Evolutionary conservation across 1,140 invertebrate species (phyloP).

Genomic region (Drosophila bocqueti): DNA sequence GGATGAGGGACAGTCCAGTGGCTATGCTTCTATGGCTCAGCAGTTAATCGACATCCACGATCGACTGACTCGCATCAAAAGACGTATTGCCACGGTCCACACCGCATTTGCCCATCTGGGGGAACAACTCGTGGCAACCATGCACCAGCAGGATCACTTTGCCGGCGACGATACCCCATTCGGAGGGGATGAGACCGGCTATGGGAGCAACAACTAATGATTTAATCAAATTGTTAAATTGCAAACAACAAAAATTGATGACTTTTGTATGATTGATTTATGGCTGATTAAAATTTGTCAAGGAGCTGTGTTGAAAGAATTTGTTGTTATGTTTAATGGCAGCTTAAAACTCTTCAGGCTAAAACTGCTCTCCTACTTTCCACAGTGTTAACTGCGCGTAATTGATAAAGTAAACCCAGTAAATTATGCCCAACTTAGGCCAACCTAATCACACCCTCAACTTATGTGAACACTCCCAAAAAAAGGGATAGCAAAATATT

Average conservation of each 20-base stretch:
- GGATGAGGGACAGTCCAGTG: too few relatives aligned
- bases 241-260: too few relatives aligned
- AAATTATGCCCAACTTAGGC: not conserved
- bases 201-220: not conserved
- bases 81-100: constrained; percentile 2
- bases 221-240: not conserved
- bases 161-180: constrained; percentile 21
- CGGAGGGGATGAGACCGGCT: not conserved
- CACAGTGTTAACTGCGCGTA: not conserved
- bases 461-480: not conserved
- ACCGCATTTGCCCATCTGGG: not conserved
- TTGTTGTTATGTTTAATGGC: not conserved
- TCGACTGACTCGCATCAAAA: constrained; percentile 12
- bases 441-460: not conserved
- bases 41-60: constrained; percentile 23
- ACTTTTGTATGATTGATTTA: not conserved
- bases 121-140: not conserved
- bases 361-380: not conserved
- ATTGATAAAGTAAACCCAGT: not conserved
- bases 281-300: not conserved
- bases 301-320: not conserved
- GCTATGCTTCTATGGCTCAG: not conserved
- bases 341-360: not conserved
- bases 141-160: not conserved
- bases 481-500: not conserved